Evolutionary conservation across 2,888 invertebrate genomes (phyloP).

Genomic region (Tachina lurida): DNA sequence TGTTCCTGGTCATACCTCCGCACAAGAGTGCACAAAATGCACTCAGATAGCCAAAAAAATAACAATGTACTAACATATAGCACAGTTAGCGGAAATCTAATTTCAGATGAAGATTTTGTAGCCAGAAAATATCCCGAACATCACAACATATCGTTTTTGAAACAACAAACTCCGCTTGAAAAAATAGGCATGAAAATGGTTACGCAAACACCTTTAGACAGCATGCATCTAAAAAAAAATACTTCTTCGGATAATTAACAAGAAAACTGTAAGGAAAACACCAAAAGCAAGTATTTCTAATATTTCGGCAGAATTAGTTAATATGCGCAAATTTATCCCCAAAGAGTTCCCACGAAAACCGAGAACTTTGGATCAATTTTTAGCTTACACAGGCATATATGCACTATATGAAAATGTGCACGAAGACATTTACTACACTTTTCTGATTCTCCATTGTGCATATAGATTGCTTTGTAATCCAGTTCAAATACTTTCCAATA

Average conservation of each 20-base stretch:
- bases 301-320: conserved; percentile 22
- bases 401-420: conserved; percentile 29
- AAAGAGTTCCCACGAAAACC: no score
- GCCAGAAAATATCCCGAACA: no score
- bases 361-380: no score
- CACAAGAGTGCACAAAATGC: conserved; percentile 21
- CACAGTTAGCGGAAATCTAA: no score
- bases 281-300: conserved; percentile 24
- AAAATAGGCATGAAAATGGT: no score
- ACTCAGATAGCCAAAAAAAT: background rate
- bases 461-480: conserved; percentile 40
- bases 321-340: background rate
- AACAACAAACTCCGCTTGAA: no score
- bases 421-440: conserved; percentile 48
- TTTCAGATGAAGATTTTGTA: no score
- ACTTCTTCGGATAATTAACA: conserved; percentile 17
- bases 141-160: no score
- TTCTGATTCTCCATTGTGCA: conserved; percentile 48
- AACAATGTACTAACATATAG: no score
- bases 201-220: no score
- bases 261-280: conserved; percentile 15
- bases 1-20: conserved; percentile 5
- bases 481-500: no score
- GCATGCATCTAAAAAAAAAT: conserved; percentile 3
- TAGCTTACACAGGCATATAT: no score